These are phyloP conservation scores for Nymphalis c-album DNA, from an alignment of 2,888 invertebrate genomes.

Conservation along the genomic window DNA sequence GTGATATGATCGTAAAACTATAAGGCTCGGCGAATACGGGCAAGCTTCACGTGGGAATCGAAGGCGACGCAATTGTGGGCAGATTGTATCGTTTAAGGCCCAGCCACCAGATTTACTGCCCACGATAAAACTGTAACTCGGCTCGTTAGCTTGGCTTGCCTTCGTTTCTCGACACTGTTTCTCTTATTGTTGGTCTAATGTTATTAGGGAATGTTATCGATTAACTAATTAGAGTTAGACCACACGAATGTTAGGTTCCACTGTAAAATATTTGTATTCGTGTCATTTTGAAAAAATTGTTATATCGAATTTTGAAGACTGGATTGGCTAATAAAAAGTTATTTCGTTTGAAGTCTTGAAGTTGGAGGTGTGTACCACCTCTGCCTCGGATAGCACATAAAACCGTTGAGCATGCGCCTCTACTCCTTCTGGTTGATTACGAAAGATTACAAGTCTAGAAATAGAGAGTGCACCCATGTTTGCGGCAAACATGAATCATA, in stretches of 20 bases:
- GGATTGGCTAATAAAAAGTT: too few relatives aligned
- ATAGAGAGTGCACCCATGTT: too few relatives aligned
- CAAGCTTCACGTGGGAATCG: constrained; percentile 39
- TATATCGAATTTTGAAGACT: too few relatives aligned
- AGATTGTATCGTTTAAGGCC: constrained; percentile 39
- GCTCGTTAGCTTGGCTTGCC: constrained; percentile 65
- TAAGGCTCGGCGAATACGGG: constrained; percentile 26
- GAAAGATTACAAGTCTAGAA: too few relatives aligned
- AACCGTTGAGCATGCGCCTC: too few relatives aligned
- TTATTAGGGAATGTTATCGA: constrained; percentile 36
- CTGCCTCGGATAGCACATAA: too few relatives aligned
- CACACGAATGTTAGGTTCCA: constrained; percentile 21
- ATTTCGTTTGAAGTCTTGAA: too few relatives aligned
- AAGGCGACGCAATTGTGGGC: constrained; percentile 37
- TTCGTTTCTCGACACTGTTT: constrained; percentile 43
- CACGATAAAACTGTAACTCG: constrained; percentile 55
- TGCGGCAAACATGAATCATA: too few relatives aligned
- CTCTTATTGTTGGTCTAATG: constrained; percentile 34
- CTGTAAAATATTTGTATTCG: neutral
- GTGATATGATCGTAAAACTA: constrained; percentile 35
- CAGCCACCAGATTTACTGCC: constrained; percentile 38
- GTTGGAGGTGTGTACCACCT: too few relatives aligned
- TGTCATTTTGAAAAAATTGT: constrained; percentile 1
- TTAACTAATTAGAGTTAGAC: constrained; percentile 34
- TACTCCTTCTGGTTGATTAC: too few relatives aligned